Conservation (phyloP, 2,888 invertebrate species). For the Melanotus villosus region DNA sequence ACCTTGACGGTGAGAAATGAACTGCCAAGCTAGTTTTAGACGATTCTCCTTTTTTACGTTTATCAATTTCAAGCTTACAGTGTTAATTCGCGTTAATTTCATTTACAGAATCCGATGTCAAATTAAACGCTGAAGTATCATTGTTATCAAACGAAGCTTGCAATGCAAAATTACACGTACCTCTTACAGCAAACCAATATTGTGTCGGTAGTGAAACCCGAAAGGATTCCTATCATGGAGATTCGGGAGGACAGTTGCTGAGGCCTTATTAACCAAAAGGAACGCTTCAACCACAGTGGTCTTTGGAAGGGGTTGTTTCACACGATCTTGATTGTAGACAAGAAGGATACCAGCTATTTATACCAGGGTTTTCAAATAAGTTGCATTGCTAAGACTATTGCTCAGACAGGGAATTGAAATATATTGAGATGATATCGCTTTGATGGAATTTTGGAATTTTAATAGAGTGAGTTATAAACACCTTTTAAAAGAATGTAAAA, state of each 20-base stretch:
- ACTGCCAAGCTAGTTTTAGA: too few species aligned
- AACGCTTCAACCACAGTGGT: not conserved
- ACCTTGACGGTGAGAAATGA: too few species aligned
- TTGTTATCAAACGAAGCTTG: not conserved
- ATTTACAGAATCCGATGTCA: not conserved
- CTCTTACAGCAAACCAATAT: not conserved
- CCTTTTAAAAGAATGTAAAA: too few species aligned
- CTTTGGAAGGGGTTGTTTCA: not conserved
- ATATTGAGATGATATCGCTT: too few species aligned
- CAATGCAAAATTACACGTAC: not conserved
- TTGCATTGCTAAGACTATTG: too few species aligned
- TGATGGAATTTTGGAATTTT: too few species aligned
- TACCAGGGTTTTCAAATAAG: not conserved
- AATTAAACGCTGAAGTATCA: not conserved
- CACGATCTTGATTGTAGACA: not conserved
- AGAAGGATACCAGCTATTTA: not conserved
- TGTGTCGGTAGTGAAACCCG: conserved; percentile 58
- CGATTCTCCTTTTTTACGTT: too few species aligned
- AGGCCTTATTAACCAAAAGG: not conserved
- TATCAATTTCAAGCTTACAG: too few species aligned
- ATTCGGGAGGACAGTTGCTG: conserved; percentile 29
- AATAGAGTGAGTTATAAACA: too few species aligned
- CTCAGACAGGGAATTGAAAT: too few species aligned
- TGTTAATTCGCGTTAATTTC: too few species aligned
- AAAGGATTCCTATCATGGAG: conserved; percentile 26